phyloP scores from a whole-genome alignment of 2,888 invertebrate species.

The Catocala nupta region DNA sequence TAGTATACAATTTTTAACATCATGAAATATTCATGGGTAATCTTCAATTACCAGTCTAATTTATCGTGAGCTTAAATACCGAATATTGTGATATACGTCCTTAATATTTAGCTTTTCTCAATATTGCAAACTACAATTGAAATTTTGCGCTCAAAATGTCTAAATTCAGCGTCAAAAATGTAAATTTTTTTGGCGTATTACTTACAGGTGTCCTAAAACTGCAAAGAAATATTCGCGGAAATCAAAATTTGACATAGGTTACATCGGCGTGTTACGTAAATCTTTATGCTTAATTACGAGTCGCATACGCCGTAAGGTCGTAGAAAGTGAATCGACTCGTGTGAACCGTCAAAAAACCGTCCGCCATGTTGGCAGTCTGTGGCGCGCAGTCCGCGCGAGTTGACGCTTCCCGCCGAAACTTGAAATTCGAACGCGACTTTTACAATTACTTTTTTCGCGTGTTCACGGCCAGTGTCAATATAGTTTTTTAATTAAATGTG shows the following conservation, averaged over 20 bases:
- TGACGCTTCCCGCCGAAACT: constrained; percentile 81
- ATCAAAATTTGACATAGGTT: constrained; percentile 73
- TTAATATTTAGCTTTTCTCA: neutral
- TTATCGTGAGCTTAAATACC: neutral
- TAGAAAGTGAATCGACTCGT: constrained; percentile 87
- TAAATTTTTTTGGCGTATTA: neutral
- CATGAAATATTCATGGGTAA: too few species aligned
- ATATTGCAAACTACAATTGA: too few species aligned
- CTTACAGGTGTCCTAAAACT: constrained; percentile 38
- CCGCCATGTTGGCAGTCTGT: constrained; percentile 85
- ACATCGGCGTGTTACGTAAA: constrained; percentile 84
- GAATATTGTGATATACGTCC: neutral
- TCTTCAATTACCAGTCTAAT: neutral
- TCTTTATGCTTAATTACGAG: constrained; percentile 83
- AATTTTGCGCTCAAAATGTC: neutral
- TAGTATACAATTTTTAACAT: too few species aligned
- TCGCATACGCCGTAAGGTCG: constrained; percentile 86
- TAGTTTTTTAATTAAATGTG: constrained; percentile 55
- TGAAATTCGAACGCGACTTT: constrained; percentile 71
- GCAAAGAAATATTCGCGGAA: constrained; percentile 65
- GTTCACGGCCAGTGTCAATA: constrained; percentile 69
- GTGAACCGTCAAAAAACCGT: constrained; percentile 85
- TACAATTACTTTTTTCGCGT: constrained; percentile 63
- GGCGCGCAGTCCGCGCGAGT: constrained; percentile 78
- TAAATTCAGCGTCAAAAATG: neutral